Base-by-base conservation (phyloP, 53 echinoderm and acorn worm species). In the Actinopyga echinites region DNA sequence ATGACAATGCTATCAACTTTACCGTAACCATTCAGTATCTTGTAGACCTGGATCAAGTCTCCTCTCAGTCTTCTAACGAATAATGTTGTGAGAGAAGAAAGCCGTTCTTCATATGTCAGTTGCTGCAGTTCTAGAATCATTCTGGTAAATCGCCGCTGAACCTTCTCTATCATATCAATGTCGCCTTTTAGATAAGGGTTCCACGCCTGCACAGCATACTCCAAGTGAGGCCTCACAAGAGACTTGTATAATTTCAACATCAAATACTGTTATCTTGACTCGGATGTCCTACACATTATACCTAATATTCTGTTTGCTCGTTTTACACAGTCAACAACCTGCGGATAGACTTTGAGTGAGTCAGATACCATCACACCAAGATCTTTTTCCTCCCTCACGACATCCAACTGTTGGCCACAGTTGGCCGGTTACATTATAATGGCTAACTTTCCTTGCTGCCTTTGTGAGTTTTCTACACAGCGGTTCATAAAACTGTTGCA, bases 21-120 rank as follows among this genome's bases (percentile, higher is more conserved):
- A 13, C 64, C 64, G 25, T 63, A 63, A 21, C 64, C 64, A 21
- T 63, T 63, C 64, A 63, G 64, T 13, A 24, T 63, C 19, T 63
- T 63, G 64, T 21, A 63, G 64, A 63, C 64, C 25, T 63, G 15
- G 23, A 23, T 63, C 22, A 62, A 62, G 22, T 62, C 62, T 62
- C 62, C 62, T 62, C 62, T 62, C 22, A 62, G 62, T 62, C 62
- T 62, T 62, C 62, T 62, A n/a, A n/a, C 22, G 62, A n/a, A 62
- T 62, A 62, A 62, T 62, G 62, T 11, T 0, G 62, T 62, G 62
- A 62, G 62, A 63, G 20, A 63, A 24, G 25, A 21, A 63, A 63
- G 64, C 23, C 64, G 64, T 24, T 63, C 20, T 63, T 63, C 25
- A 23, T 63, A 63, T 63, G 64, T 21, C 64, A 63, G 25, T 24